Evolutionary conservation across 2,797 vertebrate species (phyloP).

Genomic region (Pangasius sanitwongsei): DNA sequence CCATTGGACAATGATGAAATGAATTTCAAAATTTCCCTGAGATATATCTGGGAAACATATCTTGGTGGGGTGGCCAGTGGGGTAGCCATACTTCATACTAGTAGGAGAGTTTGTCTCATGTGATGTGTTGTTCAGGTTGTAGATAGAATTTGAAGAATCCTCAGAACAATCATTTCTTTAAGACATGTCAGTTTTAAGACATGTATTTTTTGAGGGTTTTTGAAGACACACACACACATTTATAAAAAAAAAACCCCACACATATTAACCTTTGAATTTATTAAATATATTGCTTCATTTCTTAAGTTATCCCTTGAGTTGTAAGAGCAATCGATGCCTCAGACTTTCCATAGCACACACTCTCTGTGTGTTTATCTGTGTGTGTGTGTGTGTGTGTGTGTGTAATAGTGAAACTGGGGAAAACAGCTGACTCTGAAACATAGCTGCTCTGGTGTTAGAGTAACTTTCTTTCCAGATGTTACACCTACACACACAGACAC

Average conservation of each 20-base stretch:
- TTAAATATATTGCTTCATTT: background rate
- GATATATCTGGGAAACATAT: background rate
- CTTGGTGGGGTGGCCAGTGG: background rate
- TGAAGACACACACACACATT: background rate
- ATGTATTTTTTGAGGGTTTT: background rate
- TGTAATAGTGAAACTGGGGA: conserved; percentile 20
- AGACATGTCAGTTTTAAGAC: background rate
- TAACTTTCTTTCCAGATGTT: conserved; percentile 51
- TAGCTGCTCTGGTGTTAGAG: conserved; percentile 34
- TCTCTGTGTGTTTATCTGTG: background rate
- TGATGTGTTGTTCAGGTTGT: conserved; percentile 3
- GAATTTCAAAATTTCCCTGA: background rate
- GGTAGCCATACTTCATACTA: background rate
- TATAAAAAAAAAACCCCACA: background rate
- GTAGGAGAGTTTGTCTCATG: background rate
- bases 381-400: background rate
- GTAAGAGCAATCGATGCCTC: background rate
- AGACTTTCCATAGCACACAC: conserved; percentile 27
- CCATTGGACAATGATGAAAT: background rate
- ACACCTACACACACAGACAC: conserved; percentile 19
- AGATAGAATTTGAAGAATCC: background rate
- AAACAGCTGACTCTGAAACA: conserved; percentile 41
- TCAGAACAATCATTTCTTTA: background rate
- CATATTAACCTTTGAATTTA: background rate
- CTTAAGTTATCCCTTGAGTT: background rate